Base-by-base conservation (phyloP, 2,797 vertebrate species). In the Euphonia xanthogaster region DNA sequence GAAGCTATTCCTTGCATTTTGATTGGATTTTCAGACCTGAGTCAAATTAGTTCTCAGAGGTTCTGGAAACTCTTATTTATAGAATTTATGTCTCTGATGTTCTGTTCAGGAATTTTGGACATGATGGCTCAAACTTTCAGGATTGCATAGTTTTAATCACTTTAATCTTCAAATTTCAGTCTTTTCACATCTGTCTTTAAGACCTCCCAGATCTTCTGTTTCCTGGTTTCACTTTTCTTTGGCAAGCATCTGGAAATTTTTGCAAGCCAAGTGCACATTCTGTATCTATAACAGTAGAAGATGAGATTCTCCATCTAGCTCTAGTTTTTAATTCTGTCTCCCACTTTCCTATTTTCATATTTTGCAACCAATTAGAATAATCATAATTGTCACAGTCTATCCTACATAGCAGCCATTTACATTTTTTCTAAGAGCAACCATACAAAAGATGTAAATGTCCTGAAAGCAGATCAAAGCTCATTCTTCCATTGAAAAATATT, bases 381-480 rank as follows among this genome's bases (percentile, higher is more conserved):
- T 77, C 84, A 44, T 83, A 90, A 80, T 94, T 93, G 78, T 62
- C 35, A 53, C 72, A 91, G 33, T 23, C 45, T 74, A 58, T 87
- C 57, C 92, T 93, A 33, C 54, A 65, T 83, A 88, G n/a, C 62
- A 93, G 83, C 75, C 35, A 90, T 96, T 96, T 89, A 72, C 72
- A 92, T 95, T 92, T 92, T 92, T 55, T 86, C 50, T 75, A 88
- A 82, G 42, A 68, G 30, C 17, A 2, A 65, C 40, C 45, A 28
- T 73, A 93, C 44, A 88, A 91, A 96, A 94, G 45, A 92, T 55
- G 70, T 63, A 91, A 95, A 94, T 88, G 51, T 87, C 80, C 71
- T 83, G 76, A 96, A 95, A 97, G 47, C n/a, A 93, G 90, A 95
- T 87, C 90, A 95, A 94, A 95, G 35, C 71, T 82, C 67, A 94